These are phyloP conservation scores for Neogale vison DNA, from an alignment of 2,113 vertebrate genomes.

Conservation along the genomic window DNA sequence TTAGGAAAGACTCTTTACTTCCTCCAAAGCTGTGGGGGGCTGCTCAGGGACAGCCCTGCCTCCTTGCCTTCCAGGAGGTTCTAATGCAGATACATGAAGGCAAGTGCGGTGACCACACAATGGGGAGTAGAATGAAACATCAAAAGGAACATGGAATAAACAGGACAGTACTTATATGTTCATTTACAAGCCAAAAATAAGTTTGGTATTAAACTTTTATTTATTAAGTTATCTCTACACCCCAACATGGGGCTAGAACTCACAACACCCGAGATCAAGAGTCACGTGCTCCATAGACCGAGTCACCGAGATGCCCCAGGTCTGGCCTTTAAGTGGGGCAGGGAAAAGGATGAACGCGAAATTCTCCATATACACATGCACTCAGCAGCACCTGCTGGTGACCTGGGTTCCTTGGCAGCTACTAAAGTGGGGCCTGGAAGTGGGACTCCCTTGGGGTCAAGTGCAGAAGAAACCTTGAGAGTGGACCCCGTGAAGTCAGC, in stretches of 20 bases:
- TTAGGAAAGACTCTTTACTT: background rate
- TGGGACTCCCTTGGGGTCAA: too few relatives aligned
- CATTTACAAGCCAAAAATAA: background rate
- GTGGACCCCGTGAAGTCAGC: background rate
- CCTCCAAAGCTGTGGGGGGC: background rate
- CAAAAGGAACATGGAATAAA: background rate
- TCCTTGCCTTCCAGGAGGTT: background rate
- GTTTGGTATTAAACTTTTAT: background rate
- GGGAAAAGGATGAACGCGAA: background rate
- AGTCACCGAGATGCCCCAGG: background rate
- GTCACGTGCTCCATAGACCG: background rate
- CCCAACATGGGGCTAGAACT: background rate
- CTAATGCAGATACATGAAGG: background rate
- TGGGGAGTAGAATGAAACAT: background rate
- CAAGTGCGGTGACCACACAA: background rate
- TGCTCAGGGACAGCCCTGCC: background rate
- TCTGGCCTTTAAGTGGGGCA: background rate
- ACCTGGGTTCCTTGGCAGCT: background rate
- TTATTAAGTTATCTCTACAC: background rate
- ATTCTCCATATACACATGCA: accelerated
- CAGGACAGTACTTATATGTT: background rate
- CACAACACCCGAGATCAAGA: background rate
- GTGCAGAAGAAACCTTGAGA: background rate
- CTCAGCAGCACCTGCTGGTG: background rate
- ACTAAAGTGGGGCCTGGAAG: background rate